Evolutionary conservation across 1,140 invertebrate genomes (phyloP).

Genomic region (Drosophila sulfurigaster): DNA sequence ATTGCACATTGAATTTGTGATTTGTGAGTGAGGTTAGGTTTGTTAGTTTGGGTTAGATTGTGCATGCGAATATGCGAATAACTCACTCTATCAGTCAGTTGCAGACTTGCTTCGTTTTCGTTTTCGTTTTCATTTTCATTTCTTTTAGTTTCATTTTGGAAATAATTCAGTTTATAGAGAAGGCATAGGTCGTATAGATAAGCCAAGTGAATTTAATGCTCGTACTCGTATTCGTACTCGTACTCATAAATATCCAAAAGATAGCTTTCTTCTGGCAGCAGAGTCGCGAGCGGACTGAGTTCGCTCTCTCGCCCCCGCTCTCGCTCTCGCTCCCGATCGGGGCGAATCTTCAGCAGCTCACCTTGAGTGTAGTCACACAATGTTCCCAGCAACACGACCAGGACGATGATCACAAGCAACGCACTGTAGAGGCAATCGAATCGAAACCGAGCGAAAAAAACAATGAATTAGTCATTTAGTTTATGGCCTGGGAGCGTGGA

Average conservation of each 20-base stretch:
- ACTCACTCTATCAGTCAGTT: background rate
- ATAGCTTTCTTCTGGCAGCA: background rate
- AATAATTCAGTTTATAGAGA: background rate
- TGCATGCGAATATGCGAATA: background rate
- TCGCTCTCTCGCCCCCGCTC: too few relatives aligned
- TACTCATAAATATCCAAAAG: background rate
- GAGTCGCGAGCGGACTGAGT: background rate
- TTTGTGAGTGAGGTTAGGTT: background rate
- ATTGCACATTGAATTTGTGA: constrained; percentile 1
- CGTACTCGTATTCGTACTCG: background rate
- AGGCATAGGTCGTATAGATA: background rate
- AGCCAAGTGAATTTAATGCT: background rate
- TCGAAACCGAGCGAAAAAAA: background rate
- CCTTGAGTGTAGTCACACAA: constrained; percentile 52
- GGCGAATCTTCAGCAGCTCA: constrained; percentile 11
- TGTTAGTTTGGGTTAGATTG: background rate
- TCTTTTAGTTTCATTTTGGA: background rate
- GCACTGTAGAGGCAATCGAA: constrained; percentile 9
- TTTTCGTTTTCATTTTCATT: too few relatives aligned
- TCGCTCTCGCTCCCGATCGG: background rate
- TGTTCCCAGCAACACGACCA: background rate
- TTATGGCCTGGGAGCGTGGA: too few relatives aligned
- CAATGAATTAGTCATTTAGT: background rate
- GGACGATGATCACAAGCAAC: constrained; percentile 34
- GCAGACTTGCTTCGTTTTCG: too few relatives aligned